These are phyloP conservation scores for Mylabris sibirica DNA, from an alignment of 2,888 invertebrate species.

Conservation along the genomic window DNA sequence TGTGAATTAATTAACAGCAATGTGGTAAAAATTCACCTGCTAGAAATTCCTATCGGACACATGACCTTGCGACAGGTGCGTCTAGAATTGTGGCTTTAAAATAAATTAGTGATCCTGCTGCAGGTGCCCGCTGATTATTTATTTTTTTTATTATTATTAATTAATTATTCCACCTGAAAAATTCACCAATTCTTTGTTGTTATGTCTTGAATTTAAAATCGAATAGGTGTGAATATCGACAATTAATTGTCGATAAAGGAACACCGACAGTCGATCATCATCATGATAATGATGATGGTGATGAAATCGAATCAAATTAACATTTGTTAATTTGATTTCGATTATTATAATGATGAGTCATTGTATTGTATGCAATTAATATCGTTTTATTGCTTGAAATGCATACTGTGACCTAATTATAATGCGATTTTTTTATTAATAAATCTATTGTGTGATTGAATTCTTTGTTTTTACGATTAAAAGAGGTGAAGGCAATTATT, in stretches of 20 bases:
- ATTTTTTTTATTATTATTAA: no score
- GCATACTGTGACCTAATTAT: neutral
- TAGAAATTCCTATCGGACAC: constrained; percentile 48
- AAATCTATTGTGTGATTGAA: neutral
- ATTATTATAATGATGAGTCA: constrained; percentile 1
- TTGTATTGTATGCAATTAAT: constrained; percentile 10
- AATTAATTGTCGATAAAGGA: neutral
- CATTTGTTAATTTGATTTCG: constrained; percentile 12
- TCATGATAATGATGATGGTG: neutral
- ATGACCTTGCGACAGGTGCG: constrained; percentile 53
- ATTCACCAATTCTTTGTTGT: constrained; percentile 19
- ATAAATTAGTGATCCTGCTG: constrained; percentile 32
- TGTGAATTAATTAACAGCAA: constrained; percentile 21
- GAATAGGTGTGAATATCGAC: neutral
- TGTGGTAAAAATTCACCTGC: constrained; percentile 48
- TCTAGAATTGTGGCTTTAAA: constrained; percentile 28
- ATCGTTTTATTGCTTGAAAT: constrained; percentile 5
- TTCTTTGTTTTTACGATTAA: neutral
- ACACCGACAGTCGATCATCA: neutral
- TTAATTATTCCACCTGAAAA: constrained; percentile 37
- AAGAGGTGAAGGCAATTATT: neutral
- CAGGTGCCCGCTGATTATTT: constrained; percentile 39
- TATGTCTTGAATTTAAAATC: constrained; percentile 30
- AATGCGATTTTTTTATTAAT: neutral
- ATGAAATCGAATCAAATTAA: constrained; percentile 10